These are phyloP conservation scores for Trichoplusia ni DNA, from an alignment of 1,140 invertebrate species.

Conservation along the genomic window DNA sequence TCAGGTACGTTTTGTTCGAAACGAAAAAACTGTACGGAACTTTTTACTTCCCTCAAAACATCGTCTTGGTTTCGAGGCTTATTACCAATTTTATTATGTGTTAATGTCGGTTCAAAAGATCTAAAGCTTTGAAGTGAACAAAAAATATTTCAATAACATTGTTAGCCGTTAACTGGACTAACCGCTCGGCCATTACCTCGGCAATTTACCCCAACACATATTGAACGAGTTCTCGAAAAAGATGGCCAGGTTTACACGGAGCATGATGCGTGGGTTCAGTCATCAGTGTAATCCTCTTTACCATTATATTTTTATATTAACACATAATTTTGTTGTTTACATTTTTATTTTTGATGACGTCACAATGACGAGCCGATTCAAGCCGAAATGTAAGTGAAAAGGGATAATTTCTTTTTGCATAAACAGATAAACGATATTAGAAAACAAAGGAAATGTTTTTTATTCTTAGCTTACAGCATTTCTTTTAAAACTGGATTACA, in stretches of 20 bases:
- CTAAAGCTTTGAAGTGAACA: slow-evolving; percentile 18
- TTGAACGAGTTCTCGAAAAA: slow-evolving; percentile 14
- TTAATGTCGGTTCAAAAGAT: slow-evolving; percentile 21
- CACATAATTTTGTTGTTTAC: no score
- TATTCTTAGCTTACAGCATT: no score
- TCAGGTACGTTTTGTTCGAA: background rate
- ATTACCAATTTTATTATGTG: slow-evolving; percentile 28
- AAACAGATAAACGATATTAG: no score
- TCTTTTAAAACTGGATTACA: no score
- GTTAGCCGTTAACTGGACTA: slow-evolving; percentile 31
- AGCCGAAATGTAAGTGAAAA: no score
- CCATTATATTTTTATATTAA: no score
- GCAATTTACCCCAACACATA: slow-evolving; percentile 24
- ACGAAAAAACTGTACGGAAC: background rate
- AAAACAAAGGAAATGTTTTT: no score
- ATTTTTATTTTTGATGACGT: no score
- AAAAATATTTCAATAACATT: slow-evolving; percentile 36
- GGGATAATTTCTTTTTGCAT: no score
- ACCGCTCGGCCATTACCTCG: slow-evolving; percentile 22
- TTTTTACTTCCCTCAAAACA: slow-evolving; percentile 4
- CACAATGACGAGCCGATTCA: no score
- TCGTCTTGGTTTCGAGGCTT: background rate
- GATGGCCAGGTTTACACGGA: background rate
- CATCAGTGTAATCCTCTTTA: no score
- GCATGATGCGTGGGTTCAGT: background rate